A percentile compares a stretch with the other conserved stretches of the same genome.
Conservation (phyloP, 2,888 invertebrate species). For the Drosophila siamana region DNA sequence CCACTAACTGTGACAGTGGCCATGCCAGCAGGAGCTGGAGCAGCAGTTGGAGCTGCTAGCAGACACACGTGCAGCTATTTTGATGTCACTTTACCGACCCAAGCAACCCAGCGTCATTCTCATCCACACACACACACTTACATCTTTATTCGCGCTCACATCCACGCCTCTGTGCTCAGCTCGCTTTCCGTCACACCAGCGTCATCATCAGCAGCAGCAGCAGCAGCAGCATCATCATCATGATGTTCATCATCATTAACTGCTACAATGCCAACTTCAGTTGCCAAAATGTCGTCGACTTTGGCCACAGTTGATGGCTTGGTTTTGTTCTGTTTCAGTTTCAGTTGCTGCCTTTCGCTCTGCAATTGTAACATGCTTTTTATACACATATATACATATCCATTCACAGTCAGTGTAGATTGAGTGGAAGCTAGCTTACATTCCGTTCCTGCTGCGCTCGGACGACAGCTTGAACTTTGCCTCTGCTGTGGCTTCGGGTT, state of each 20-base stretch:
- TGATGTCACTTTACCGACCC: slow-evolving; percentile 58
- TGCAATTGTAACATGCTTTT: slow-evolving; percentile 62
- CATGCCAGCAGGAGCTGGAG: neutral
- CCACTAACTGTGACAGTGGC: slow-evolving; percentile 19
- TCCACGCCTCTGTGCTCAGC: slow-evolving; percentile 34
- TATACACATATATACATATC: neutral
- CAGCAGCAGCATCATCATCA: neutral
- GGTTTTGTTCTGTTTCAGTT: slow-evolving; percentile 32
- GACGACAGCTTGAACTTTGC: slow-evolving; percentile 42
- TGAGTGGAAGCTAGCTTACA: slow-evolving; percentile 26
- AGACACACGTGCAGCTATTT: slow-evolving; percentile 56
- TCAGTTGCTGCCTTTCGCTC: slow-evolving; percentile 8
- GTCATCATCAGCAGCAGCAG: slow-evolving; percentile 19
- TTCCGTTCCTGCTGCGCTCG: slow-evolving; percentile 20
- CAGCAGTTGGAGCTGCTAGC: slow-evolving; percentile 2
- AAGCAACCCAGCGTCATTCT: slow-evolving; percentile 12
- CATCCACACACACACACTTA: slow-evolving; percentile 28
- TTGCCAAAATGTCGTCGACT: slow-evolving; percentile 65
- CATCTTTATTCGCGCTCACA: no score
- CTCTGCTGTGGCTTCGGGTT: slow-evolving; percentile 8
- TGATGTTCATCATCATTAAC: slow-evolving; percentile 4
- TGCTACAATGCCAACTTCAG: slow-evolving; percentile 38
- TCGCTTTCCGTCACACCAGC: slow-evolving; percentile 35
- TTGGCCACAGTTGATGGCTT: slow-evolving; percentile 66
- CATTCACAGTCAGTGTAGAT: no score